Evolutionary conservation across 2,113 vertebrate genomes (phyloP).

Genomic region (Burhinus oedicnemus): DNA sequence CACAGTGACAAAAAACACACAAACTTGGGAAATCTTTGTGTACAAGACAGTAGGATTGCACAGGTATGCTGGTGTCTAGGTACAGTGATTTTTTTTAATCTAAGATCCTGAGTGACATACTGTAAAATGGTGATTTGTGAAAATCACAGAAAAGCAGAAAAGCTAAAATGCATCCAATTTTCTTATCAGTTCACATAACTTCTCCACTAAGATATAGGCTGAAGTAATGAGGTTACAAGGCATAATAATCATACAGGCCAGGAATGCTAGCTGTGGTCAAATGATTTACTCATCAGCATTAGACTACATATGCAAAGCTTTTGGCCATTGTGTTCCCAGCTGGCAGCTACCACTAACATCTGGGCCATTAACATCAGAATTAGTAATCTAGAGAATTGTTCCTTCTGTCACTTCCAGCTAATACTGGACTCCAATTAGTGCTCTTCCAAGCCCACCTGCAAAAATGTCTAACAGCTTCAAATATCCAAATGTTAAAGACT

Average conservation of each 20-base stretch:
- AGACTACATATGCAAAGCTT: constrained; percentile 68
- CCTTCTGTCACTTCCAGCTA: constrained; percentile 71
- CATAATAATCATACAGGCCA: constrained; percentile 44
- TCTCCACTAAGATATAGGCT: not conserved
- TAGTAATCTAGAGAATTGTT: constrained; percentile 79
- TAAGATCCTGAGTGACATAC: not conserved
- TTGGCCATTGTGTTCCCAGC: constrained; percentile 76
- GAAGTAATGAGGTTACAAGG: constrained; percentile 50
- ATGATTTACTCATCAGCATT: constrained; percentile 72
- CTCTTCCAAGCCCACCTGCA: constrained; percentile 73
- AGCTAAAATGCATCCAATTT: not conserved
- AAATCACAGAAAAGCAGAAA: not conserved
- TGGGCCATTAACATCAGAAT: constrained; percentile 81
- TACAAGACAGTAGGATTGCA: not conserved
- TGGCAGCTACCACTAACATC: constrained; percentile 79
- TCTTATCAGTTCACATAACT: not conserved
- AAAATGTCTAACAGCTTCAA: constrained; percentile 51
- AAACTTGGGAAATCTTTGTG: not conserved
- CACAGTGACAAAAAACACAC: not conserved
- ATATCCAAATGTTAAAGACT: not conserved
- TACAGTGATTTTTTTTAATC: not conserved
- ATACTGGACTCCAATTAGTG: constrained; percentile 69
- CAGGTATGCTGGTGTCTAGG: not conserved
- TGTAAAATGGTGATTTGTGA: not conserved
- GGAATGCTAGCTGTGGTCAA: constrained; percentile 68